These are phyloP conservation scores for Linnaemya vulpina DNA, from an alignment of 2,888 invertebrate species.

Conservation along the genomic window DNA sequence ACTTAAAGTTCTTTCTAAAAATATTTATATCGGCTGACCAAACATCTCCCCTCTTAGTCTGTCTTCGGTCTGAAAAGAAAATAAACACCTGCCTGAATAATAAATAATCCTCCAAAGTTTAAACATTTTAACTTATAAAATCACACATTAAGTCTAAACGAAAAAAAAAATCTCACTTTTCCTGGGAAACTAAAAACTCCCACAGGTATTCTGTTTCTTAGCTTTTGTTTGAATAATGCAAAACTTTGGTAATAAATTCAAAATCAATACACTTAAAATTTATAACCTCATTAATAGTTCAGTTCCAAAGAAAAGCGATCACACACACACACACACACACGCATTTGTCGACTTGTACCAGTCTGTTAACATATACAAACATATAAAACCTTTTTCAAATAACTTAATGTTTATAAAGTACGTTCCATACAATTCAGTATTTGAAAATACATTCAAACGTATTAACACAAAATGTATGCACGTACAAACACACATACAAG, in stretches of 20 bases:
- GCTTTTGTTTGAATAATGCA: conserved; percentile 58
- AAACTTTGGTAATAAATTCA: conserved; percentile 70
- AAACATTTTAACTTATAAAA: not conserved
- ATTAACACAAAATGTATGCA: not conserved
- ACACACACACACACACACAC: not conserved
- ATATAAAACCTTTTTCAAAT: not conserved
- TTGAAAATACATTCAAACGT: not conserved
- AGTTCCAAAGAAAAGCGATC: conserved; percentile 25
- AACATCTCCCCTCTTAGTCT: no score
- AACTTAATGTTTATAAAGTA: conserved; percentile 50
- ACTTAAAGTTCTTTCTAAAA: no score
- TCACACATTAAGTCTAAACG: not conserved
- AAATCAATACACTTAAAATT: conserved; percentile 72
- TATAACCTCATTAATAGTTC: conserved; percentile 72
- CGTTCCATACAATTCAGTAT: conserved; percentile 18
- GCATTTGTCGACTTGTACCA: no score
- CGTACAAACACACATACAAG: not conserved
- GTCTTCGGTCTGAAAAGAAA: no score
- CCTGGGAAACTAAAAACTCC: conserved; percentile 22
- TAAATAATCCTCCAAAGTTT: not conserved
- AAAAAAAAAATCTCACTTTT: not conserved
- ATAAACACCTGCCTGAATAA: not conserved
- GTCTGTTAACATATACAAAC: not conserved
- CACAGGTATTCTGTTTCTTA: conserved; percentile 63
- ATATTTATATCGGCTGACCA: no score